Conservation (phyloP, 2,113 vertebrate species). For the Salvelinus fontinalis region DNA sequence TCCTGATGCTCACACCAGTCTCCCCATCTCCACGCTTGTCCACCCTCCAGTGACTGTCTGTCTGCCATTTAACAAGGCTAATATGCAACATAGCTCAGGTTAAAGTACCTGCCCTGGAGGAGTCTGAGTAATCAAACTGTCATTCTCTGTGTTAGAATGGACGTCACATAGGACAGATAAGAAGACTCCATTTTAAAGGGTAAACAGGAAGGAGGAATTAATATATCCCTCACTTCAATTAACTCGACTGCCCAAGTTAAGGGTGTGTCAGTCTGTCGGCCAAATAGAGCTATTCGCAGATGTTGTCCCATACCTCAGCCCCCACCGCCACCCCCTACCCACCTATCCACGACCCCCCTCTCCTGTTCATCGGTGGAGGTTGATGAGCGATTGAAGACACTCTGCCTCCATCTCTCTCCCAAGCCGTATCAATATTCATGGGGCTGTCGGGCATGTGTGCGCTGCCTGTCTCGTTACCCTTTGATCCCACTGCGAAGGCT, state of each 20-base stretch:
- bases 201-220: neutral
- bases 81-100: conserved; percentile 26
- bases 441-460: conserved; percentile 67
- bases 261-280: neutral
- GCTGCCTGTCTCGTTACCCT: conserved; percentile 73
- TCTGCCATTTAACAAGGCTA: conserved; percentile 48
- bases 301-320: neutral
- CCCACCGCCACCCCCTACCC: neutral
- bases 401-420: conserved; percentile 53
- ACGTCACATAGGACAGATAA: neutral
- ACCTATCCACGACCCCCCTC: neutral
- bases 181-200: neutral
- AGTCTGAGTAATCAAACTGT: neutral
- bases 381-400: conserved; percentile 57
- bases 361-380: conserved; percentile 38
- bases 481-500: conserved; percentile 68
- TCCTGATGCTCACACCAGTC: conserved; percentile 48
- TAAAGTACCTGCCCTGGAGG: neutral
- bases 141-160: neutral
- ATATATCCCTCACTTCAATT: neutral
- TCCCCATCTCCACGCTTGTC: conserved; percentile 35
- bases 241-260: neutral
- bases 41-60: conserved; percentile 44
- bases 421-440: conserved; percentile 71
- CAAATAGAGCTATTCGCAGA: neutral